Conservation (phyloP, 1,140 invertebrate genomes). For the Cydia splendana region DNA sequence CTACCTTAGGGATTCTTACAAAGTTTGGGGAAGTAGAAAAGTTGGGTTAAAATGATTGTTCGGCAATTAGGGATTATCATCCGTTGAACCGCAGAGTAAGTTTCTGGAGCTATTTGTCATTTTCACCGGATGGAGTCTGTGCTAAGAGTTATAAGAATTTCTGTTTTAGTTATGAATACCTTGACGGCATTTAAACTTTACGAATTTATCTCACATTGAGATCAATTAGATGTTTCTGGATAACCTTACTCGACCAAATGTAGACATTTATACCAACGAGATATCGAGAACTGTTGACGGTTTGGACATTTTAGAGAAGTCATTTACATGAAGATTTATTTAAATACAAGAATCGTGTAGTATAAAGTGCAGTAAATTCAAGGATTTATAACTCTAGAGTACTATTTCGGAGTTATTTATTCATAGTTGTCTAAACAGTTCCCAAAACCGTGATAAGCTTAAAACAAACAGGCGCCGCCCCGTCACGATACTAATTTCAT, state of each 20-base stretch:
- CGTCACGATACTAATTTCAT: slow-evolving; percentile 35
- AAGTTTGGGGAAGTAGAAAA: slow-evolving; percentile 9
- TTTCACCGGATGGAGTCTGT: background rate
- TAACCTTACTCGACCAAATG: no score
- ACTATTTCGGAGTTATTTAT: background rate
- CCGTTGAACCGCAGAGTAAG: background rate
- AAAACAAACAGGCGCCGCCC: slow-evolving; percentile 13
- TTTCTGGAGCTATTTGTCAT: slow-evolving; percentile 18
- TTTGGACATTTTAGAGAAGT: no score
- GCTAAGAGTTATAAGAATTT: background rate
- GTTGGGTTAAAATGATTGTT: slow-evolving; percentile 20
- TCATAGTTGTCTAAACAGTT: slow-evolving; percentile 13
- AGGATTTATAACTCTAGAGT: no score
- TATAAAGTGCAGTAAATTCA: no score
- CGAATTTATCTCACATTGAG: no score
- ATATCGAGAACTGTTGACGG: no score
- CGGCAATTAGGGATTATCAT: slow-evolving; percentile 21
- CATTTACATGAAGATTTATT: no score
- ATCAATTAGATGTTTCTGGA: no score
- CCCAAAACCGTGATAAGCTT: background rate
- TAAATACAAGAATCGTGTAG: no score
- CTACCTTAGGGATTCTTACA: background rate
- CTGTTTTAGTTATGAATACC: background rate
- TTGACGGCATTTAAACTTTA: no score
- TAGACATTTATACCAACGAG: no score